Evolutionary conservation across 2,888 invertebrate species (phyloP), one percentile per base, ranked within the genome.

Genomic region (Melieria picta): DNA sequence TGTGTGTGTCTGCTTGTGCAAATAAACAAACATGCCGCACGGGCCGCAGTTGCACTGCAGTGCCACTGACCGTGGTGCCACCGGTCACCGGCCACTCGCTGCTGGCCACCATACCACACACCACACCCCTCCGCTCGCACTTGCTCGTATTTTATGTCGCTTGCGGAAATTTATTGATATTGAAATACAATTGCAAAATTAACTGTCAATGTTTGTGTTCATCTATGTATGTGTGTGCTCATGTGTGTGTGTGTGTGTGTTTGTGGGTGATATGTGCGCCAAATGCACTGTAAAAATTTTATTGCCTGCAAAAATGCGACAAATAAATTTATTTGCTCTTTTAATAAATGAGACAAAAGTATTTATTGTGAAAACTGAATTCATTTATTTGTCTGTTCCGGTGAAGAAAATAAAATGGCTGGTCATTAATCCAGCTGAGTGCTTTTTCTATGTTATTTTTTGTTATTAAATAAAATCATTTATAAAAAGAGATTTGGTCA

Each of bases 141-240:
- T 45, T 45, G 42, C 74, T 78, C 78, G 80, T 79, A 81, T 79
- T 80, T 83, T 79, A 80, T 81, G 82, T 80, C 79, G 76, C 74
- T 76, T 77, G 78, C 77, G 77, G 72, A 75, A 81, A 84, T 84
- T 84, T 84, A 84, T 84, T 80, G 84, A 79, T 82, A 84, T 84
- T 82, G 84, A 83, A 84, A 83, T 84, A 83, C 84, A 83, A 84
- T 84, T 84, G 83, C 82, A 81, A 83, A 84, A 84, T 84, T 83
- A 83, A 84, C 84, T 84, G 83, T 82, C 84, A 82, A 81, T 82
- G 81, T 81, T 79, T 80, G 58, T 48, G 45, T 65, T 13, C 52
- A 10, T 43, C 42, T 52, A n/a, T 47, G 16, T 9, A 52, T 11
- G 16, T 64, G 30, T 64, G 43, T 43, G 1, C 10, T 50, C 30